Base-by-base conservation (phyloP, 1,140 invertebrate genomes). In the Propsilocerus akamusi region DNA sequence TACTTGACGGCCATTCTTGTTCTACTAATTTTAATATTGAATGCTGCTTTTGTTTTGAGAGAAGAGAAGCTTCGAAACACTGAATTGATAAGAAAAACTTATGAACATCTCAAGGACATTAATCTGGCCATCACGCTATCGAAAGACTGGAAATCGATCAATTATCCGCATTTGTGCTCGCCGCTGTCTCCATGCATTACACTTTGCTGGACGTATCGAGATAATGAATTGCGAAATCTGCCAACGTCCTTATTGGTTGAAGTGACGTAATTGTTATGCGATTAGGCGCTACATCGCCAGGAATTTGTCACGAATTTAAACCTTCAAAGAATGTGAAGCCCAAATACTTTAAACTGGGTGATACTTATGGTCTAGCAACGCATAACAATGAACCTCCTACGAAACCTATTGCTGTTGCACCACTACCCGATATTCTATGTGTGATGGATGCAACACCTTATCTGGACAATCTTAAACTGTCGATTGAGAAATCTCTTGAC, bases 111-210 rank as follows among this genome's bases (percentile, higher is more conserved):
- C 7, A 57, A 69, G 30, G 69, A 73, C 50, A 59, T 84, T 22
- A 64, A 72, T 24, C 51, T 61, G 47, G 63, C 67, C 20, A 54
- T 61, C 20, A 56, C 62, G 47, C 56, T 65, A 5, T 58, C 55
- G 53, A 54, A 52, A 12, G 61, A 73, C 30, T 93, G 89, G 88
- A 72, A 71, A 48, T 60, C 73, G 10, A 70, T 76, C 34, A 83
- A 91, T 63, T 94, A 92, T 70, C 87, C 89, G 11, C 80, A 92
- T 66, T 64, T 93, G 2, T 86, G 82, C 65, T 84, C 82, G 53
- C 92, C 93, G 17, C 74, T 82, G 54, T 94, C 91, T 24, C 92
- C 92, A 0, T 96, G 92, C 63, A 81, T 97, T 46, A 91, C 87
- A 24, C 64, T 95, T 32, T 92, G 97, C 63, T 95, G 91, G 89